phyloP scores from a whole-genome alignment of 1,140 invertebrate genomes.

The Trinorchestia longiramus region DNA sequence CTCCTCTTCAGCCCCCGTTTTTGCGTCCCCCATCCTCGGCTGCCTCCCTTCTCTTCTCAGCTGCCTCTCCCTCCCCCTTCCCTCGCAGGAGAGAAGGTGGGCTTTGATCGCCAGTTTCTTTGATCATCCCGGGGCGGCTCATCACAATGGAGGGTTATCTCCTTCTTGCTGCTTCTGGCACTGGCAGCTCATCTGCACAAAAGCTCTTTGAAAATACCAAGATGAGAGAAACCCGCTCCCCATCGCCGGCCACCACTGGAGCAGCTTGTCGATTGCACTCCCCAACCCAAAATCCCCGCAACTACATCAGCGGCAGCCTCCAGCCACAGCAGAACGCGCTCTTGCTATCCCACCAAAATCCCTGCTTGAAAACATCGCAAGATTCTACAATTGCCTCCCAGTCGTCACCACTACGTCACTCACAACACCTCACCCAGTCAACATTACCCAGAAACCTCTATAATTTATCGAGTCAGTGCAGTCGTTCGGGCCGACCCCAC shows the following conservation, averaged over 20 bases:
- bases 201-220: slow-evolving; percentile 29
- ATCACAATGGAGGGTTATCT: slow-evolving; percentile 48
- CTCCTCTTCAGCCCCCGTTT: not conserved
- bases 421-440: too few relatives aligned
- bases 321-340: too few relatives aligned
- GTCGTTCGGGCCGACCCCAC: too few relatives aligned
- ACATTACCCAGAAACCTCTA: too few relatives aligned
- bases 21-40: not conserved
- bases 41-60: not conserved
- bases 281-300: too few relatives aligned
- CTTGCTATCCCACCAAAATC: too few relatives aligned
- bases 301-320: too few relatives aligned
- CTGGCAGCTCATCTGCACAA: slow-evolving; percentile 48
- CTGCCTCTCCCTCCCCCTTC: not conserved
- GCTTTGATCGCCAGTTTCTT: slow-evolving; percentile 30
- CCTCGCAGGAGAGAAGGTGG: not conserved
- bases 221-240: not conserved
- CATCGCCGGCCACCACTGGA: not conserved
- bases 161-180: slow-evolving; percentile 13
- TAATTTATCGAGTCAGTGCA: too few relatives aligned
- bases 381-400: too few relatives aligned
- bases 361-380: too few relatives aligned
- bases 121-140: slow-evolving; percentile 19
- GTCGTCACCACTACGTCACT: too few relatives aligned
- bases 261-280: not conserved